phyloP scores from a whole-genome alignment of 2,888 invertebrate species.

The Stegophylla sp. region DNA sequence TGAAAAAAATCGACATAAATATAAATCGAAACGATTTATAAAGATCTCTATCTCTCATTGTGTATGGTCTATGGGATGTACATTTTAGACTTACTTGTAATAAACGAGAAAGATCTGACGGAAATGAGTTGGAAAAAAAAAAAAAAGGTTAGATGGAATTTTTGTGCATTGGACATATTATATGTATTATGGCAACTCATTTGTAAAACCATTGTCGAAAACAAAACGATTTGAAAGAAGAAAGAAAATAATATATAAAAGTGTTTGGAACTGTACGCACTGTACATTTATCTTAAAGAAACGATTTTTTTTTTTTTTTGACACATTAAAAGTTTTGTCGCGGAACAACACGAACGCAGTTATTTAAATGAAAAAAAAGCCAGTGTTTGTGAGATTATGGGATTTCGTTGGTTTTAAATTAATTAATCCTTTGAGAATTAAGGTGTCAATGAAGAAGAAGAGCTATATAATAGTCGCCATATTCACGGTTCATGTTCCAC shows the following conservation, averaged over 20 bases:
- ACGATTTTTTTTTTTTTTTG: slow-evolving; percentile 12
- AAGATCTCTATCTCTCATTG: slow-evolving; percentile 25
- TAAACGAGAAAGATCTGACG: slow-evolving; percentile 52
- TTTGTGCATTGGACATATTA: slow-evolving; percentile 19
- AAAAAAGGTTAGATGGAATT: slow-evolving; percentile 31
- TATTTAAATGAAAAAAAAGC: neutral
- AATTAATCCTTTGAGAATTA: neutral
- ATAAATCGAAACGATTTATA: slow-evolving; percentile 58
- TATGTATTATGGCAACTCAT: slow-evolving; percentile 46
- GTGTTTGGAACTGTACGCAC: neutral
- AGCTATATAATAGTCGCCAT: neutral
- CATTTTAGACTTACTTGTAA: slow-evolving; percentile 21
- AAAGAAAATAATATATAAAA: slow-evolving; percentile 21
- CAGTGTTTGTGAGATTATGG: neutral
- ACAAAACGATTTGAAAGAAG: slow-evolving; percentile 27
- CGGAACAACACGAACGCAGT: neutral
- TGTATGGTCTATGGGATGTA: slow-evolving; percentile 20
- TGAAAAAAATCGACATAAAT: slow-evolving; percentile 39
- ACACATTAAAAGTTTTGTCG: slow-evolving; percentile 12
- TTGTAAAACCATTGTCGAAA: slow-evolving; percentile 48
- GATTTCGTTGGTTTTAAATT: slow-evolving; percentile 17
- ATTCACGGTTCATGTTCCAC: neutral
- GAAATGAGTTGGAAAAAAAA: slow-evolving; percentile 56
- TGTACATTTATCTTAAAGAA: neutral
- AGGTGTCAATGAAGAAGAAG: neutral